Conservation (phyloP, 1,140 invertebrate genomes). For the Diabrotica undecimpunctata region DNA sequence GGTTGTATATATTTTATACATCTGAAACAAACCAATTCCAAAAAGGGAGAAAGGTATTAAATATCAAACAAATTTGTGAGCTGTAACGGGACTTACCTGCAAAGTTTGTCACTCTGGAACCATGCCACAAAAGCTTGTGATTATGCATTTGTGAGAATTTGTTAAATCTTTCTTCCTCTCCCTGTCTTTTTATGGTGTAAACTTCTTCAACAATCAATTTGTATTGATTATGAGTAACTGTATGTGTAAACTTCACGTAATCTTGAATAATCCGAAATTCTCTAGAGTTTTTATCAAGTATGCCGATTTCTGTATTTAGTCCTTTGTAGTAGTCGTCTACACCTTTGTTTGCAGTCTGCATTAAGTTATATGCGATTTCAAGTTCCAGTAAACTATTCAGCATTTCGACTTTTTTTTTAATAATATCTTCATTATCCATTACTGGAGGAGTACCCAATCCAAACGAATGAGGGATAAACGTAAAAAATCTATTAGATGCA, state of each 20-base stretch:
- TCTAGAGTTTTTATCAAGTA: constrained; percentile 63
- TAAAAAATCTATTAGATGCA: constrained; percentile 78
- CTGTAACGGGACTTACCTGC: constrained; percentile 83
- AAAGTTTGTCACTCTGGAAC: constrained; percentile 90
- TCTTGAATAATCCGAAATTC: constrained; percentile 74
- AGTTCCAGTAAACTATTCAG: constrained; percentile 89
- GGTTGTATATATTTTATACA: too few relatives aligned
- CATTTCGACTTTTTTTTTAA: constrained; percentile 86
- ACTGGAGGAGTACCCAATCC: constrained; percentile 79
- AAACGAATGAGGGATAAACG: constrained; percentile 92
- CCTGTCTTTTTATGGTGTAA: constrained; percentile 73
- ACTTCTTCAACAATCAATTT: constrained; percentile 71
- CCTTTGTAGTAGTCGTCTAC: constrained; percentile 88
- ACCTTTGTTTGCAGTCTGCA: constrained; percentile 67
- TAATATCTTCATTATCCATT: constrained; percentile 71
- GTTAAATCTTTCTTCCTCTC: constrained; percentile 78
- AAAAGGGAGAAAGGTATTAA: too few relatives aligned
- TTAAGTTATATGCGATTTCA: constrained; percentile 87
- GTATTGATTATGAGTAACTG: constrained; percentile 74
- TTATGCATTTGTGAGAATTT: constrained; percentile 82
- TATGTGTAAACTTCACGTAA: constrained; percentile 87
- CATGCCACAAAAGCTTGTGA: constrained; percentile 92
- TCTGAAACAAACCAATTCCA: too few relatives aligned
- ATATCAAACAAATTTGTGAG: too few relatives aligned
- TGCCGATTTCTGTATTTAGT: constrained; percentile 77